phyloP scores from a whole-genome alignment of 2,888 invertebrate genomes.

The Choreutis nemorana region DNA sequence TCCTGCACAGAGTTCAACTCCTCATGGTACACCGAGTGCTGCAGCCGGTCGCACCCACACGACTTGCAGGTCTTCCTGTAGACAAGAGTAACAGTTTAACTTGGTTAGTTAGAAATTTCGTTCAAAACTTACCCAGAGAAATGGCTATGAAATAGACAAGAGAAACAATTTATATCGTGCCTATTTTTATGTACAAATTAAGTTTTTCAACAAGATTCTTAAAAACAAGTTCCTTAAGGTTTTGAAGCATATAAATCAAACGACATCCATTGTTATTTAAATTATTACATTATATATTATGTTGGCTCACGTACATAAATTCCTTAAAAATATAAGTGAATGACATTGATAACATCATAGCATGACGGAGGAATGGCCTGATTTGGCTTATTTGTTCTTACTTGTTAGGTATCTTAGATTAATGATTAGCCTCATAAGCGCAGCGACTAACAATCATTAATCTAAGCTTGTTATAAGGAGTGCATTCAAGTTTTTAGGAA shows the following conservation, averaged over 20 bases:
- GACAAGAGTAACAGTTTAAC: constrained; percentile 19
- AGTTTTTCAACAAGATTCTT: background rate
- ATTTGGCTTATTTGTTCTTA: no score
- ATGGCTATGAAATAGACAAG: no score
- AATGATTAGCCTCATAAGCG: no score
- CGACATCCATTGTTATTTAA: background rate
- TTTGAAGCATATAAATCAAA: background rate
- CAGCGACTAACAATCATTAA: no score
- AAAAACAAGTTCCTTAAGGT: background rate
- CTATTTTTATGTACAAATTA: no score
- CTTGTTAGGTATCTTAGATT: no score
- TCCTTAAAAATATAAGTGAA: no score
- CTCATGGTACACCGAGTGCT: constrained; percentile 89
- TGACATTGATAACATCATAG: no score
- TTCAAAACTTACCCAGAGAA: background rate
- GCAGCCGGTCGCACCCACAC: constrained; percentile 91
- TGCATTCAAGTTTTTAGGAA: no score
- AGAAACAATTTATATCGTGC: no score
- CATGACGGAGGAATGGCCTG: no score
- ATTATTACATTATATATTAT: background rate
- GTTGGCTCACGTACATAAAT: background rate
- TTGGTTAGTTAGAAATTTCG: background rate
- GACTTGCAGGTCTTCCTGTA: constrained; percentile 91
- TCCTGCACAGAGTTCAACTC: constrained; percentile 83
- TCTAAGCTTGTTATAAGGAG: no score